phyloP scores from a whole-genome alignment of 2,888 invertebrate genomes.

The Hirtodrosophila trivittata region DNA sequence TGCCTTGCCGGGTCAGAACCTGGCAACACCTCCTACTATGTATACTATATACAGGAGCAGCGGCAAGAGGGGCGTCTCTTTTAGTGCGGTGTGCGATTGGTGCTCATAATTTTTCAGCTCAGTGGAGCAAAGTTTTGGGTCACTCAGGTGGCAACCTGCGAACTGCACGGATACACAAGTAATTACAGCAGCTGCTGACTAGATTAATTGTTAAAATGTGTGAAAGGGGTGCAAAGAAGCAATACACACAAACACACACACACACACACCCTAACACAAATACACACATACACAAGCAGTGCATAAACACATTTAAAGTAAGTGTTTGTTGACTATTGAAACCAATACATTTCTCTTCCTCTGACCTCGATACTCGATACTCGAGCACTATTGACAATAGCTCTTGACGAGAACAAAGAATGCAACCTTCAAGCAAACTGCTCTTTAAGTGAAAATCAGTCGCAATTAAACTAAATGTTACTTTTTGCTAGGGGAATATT shows the following conservation, averaged over 20 bases:
- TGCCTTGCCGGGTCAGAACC: conserved; percentile 32
- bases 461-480: no score
- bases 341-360: no score
- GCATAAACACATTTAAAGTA: no score
- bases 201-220: conserved; percentile 63
- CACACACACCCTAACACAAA: neutral
- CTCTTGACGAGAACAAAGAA: no score
- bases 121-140: conserved; percentile 55
- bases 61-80: neutral
- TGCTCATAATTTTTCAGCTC: conserved; percentile 75
- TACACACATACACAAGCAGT: conserved; percentile 15
- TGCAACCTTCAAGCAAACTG: no score
- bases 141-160: conserved; percentile 16
- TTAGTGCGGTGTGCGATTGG: conserved; percentile 1
- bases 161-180: conserved; percentile 43
- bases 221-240: conserved; percentile 5
- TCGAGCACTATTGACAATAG: no score
- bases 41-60: neutral
- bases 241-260: conserved; percentile 9
- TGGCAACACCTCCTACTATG: neutral
- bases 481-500: no score
- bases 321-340: no score
- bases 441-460: no score
- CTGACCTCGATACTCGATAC: no score
- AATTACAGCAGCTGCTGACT: conserved; percentile 71